Base-by-base conservation (phyloP, 2,888 invertebrate genomes). In the Lottia gigantea region DNA sequence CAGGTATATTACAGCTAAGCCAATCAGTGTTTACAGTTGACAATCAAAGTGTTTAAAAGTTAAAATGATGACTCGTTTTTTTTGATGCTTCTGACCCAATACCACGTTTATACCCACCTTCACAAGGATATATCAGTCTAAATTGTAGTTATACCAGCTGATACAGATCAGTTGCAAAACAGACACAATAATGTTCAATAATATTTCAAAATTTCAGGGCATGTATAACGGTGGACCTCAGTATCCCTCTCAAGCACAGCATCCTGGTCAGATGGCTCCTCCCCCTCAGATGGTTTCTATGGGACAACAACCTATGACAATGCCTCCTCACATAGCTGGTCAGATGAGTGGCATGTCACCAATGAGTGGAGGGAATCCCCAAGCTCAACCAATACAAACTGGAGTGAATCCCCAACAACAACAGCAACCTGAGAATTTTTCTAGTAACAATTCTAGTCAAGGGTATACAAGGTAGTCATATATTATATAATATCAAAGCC, bases 301-400 rank as follows among this genome's bases (percentile, higher is more conserved):
- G 40, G 40, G 40, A 40, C 55, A 55, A 55, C 55, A 55, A 55
- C 55, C 55, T 8, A 23, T 19, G 23, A 14, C 55, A 55, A 55
- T 55, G 23, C 55, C 55, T 23, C 55, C 55, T 12, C 55, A 55
- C 23, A 23, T 55, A 23, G 55, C 55, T 55, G 55, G 55, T 55
- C 55, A 55, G 23, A 55, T 55, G 55, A 23, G 55, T 55, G 55
- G 40, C 40, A 40, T 55, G 55, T 11, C 55, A 55, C 23, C 55
- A 19, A 55, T 55, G 55, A 55, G 19, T 19, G 23, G 12, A 12
- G 55, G 55, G 15, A 14, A 19, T 23, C 55, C 23, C 12, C 15
- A 12, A 55, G 23, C 11, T 23, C 19, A 23, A 23, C 55, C 55
- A 19, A 19, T 23, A 19, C 11, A 19, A 55, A 55, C 8, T 19